Percentiles rank a stretch among this genome's conserved stretches.
These are phyloP conservation scores for Diadema setosum DNA, from an alignment of 35 echinoderm and acorn worm genomes.

Conservation along the genomic window DNA sequence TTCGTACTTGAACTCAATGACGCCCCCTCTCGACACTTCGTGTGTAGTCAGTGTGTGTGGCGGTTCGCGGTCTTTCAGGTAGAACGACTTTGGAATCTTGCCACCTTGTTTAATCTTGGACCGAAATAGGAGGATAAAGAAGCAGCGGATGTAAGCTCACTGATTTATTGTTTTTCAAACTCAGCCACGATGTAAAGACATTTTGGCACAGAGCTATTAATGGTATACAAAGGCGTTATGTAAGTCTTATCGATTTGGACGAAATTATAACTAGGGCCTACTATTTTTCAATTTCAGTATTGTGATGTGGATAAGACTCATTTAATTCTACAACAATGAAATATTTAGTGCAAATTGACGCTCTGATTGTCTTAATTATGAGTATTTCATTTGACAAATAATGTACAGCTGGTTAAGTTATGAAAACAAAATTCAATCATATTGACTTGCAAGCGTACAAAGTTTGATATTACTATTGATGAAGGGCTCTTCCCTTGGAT, in stretches of 20 bases:
- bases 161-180: not conserved
- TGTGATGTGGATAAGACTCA: no score
- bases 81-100: conserved; percentile 62
- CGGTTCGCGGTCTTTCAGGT: conserved; percentile 35
- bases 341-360: no score
- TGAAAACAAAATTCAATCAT: no score
- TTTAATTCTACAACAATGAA: no score
- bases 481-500: no score
- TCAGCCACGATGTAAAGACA: not conserved
- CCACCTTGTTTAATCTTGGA: conserved; percentile 49
- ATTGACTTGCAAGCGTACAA: no score
- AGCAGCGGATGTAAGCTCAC: no score
- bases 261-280: not conserved
- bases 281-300: not conserved
- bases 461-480: no score
- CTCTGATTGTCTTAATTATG: no score
- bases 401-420: no score
- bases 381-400: no score
- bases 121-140: no score
- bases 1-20: conserved; percentile 58
- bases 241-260: not conserved
- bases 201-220: not conserved
- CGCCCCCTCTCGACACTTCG: conserved; percentile 22
- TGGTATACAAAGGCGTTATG: not conserved
- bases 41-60: not conserved